phyloP scores from a whole-genome alignment of 2,888 invertebrate species.

The Laspeyria flexula region DNA sequence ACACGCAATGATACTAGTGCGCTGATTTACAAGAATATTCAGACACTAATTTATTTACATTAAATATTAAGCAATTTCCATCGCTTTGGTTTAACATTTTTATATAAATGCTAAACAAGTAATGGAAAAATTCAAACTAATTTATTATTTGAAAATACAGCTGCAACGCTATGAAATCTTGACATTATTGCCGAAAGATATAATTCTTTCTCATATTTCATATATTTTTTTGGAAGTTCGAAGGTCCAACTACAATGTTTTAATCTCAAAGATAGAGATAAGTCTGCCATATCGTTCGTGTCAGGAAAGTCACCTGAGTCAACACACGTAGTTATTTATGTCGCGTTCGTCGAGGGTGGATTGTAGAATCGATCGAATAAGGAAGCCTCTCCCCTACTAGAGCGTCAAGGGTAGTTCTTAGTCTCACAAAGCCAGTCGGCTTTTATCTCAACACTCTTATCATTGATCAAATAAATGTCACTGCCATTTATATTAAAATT shows the following conservation, averaged over 20 bases:
- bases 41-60: too few relatives aligned
- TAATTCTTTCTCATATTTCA: too few relatives aligned
- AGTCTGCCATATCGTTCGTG: constrained; percentile 7
- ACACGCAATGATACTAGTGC: too few relatives aligned
- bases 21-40: too few relatives aligned
- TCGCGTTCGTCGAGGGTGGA: constrained; percentile 58
- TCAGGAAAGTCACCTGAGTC: constrained; percentile 55
- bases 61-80: too few relatives aligned
- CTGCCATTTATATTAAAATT: constrained; percentile 18
- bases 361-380: constrained; percentile 68
- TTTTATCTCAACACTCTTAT: constrained; percentile 42
- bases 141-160: too few relatives aligned
- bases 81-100: too few relatives aligned
- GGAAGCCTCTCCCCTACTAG: constrained; percentile 51
- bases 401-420: constrained; percentile 59
- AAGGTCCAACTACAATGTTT: constrained; percentile 3
- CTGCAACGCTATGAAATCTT: too few relatives aligned
- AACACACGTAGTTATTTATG: constrained; percentile 56
- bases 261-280: constrained; percentile 18
- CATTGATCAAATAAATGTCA: constrained; percentile 35
- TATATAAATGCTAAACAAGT: too few relatives aligned
- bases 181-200: too few relatives aligned
- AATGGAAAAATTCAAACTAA: too few relatives aligned
- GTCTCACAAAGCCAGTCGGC: constrained; percentile 30
- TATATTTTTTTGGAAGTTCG: too few relatives aligned